Conservation (phyloP, 2,888 invertebrate genomes). For the Acleris emargana region DNA sequence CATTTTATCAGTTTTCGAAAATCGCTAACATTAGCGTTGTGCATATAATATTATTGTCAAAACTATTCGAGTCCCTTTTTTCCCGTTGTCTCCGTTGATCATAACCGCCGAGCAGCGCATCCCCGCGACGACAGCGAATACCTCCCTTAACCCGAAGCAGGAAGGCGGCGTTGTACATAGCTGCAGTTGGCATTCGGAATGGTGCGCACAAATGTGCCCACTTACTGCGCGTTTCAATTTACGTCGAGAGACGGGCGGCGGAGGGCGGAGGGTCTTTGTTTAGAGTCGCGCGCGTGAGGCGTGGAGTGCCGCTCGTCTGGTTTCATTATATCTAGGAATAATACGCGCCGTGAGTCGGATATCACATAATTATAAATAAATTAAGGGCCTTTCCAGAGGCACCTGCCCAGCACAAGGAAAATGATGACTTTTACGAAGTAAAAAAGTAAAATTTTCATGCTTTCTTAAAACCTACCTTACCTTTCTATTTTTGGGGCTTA, state of each 20-base stretch:
- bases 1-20: too few relatives aligned
- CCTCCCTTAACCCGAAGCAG: background rate
- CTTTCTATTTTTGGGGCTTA: too few relatives aligned
- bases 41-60: constrained; percentile 10
- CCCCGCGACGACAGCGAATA: background rate
- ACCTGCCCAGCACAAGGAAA: too few relatives aligned
- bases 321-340: background rate
- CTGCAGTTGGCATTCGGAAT: constrained; percentile 13
- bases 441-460: too few relatives aligned
- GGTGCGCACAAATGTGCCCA: constrained; percentile 16
- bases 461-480: too few relatives aligned
- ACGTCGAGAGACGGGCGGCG: background rate
- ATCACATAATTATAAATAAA: too few relatives aligned
- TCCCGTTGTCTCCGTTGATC: constrained; percentile 18
- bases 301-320: background rate
- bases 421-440: too few relatives aligned
- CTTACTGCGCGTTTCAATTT: constrained; percentile 24
- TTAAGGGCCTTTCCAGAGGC: too few relatives aligned
- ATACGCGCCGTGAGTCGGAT: too few relatives aligned
- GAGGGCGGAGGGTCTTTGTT: constrained; percentile 7
- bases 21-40: too few relatives aligned
- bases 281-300: background rate
- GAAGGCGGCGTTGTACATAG: background rate
- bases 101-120: constrained; percentile 19
- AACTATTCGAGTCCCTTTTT: constrained; percentile 29